phyloP scores from a whole-genome alignment of 2,113 vertebrate genomes.

The Triplophysa dalaica region DNA sequence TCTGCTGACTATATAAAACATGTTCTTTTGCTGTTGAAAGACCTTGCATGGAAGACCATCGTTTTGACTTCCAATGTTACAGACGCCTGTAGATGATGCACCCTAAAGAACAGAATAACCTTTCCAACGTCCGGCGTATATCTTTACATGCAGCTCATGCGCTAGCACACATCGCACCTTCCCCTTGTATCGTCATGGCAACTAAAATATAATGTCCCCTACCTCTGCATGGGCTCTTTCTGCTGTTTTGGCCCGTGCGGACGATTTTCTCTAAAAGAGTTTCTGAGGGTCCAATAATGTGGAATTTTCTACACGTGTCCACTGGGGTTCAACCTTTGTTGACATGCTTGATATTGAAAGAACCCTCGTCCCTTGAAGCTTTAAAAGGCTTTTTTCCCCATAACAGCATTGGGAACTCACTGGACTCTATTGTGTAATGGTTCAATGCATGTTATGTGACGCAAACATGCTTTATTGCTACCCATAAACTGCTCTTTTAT shows the following conservation, averaged over 20 bases:
- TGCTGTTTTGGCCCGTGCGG: background rate
- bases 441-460: slow-evolving; percentile 17
- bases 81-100: background rate
- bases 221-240: background rate
- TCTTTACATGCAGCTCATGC: slow-evolving; percentile 38
- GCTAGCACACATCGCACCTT: background rate
- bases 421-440: slow-evolving; percentile 28
- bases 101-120: background rate
- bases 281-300: background rate
- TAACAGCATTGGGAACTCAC: slow-evolving; percentile 59
- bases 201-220: background rate
- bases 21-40: background rate
- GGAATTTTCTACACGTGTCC: background rate
- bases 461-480: background rate
- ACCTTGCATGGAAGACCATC: background rate
- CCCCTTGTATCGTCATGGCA: slow-evolving; percentile 10
- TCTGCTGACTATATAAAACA: background rate
- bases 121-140: background rate
- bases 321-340: background rate
- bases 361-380: slow-evolving; percentile 49
- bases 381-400: slow-evolving; percentile 46
- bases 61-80: background rate
- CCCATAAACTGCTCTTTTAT: background rate
- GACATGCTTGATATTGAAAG: slow-evolving; percentile 56
- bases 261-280: background rate